phyloP scores from a whole-genome alignment of 2,113 vertebrate species.

The Sapayoa aenigma region DNA sequence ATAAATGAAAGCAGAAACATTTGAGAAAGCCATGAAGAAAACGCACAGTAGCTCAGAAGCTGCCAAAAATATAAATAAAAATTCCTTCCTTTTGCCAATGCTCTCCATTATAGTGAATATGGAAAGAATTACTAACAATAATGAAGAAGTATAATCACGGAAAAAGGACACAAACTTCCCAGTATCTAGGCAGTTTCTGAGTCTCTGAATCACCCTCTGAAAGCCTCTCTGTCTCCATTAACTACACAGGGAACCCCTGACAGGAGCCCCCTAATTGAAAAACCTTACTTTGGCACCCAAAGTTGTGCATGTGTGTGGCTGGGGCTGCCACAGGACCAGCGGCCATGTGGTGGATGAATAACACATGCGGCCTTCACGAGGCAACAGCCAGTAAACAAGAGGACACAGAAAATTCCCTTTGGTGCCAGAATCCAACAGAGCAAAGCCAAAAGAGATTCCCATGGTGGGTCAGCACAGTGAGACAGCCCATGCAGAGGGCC shows the following conservation, averaged over 20 bases:
- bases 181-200: not conserved
- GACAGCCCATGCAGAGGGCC: not conserved
- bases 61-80: not conserved
- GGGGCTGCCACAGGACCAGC: not conserved
- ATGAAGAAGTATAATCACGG: not conserved
- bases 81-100: not conserved
- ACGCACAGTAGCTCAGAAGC: not conserved
- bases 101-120: not conserved
- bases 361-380: fast-evolving
- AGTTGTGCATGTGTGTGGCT: not conserved
- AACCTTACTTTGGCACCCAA: not conserved
- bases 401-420: not conserved
- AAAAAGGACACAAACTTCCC: not conserved
- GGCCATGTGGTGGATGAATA: not conserved
- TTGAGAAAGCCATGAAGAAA: not conserved
- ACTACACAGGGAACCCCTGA: not conserved
- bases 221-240: not conserved
- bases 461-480: not conserved
- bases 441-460: not conserved
- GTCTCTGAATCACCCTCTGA: not conserved
- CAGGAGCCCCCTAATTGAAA: not conserved
- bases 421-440: not conserved
- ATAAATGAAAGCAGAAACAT: not conserved
- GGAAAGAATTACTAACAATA: not conserved
- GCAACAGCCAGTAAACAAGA: not conserved